Base-by-base conservation (phyloP, 53 echinoderm and acorn worm genomes). In the Antedon mediterranea region DNA sequence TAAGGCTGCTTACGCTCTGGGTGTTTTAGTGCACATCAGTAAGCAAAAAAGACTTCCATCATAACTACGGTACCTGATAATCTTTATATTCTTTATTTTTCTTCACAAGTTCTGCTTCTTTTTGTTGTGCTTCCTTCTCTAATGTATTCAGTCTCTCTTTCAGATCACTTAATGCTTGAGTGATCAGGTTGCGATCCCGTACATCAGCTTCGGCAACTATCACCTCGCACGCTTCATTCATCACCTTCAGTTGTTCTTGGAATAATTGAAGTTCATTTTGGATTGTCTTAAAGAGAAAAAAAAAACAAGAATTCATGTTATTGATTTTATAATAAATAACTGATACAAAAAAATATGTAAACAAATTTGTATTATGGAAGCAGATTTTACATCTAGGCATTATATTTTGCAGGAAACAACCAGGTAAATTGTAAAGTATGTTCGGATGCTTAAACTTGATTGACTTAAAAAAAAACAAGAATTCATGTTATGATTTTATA, bases 41-140 rank as follows among this genome's bases (percentile, higher is more conserved):
- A n/a, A n/a, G n/a, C n/a, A n/a, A n/a, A n/a, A n/a, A n/a, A n/a
- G n/a, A n/a, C n/a, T n/a, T n/a, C n/a, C n/a, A n/a, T n/a, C n/a
- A n/a, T n/a, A n/a, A n/a, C n/a, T n/a, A n/a, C n/a, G n/a, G n/a
- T 77, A 97, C 98, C 98, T 97, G 98, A 88, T 93, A 97, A 43
- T 85, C 88, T 75, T 92, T 86, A 43, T 87, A 87, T 72, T 88
- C 84, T 37, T 77, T 82, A 79, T 88, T 97, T 43, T 85, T 89
- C 81, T 97, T 92, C 70, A 77, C 78, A 28, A 97, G 84, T 31
- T 86, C 85, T 34, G 90, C 79, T 71, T 97, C 98, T 70, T 90
- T 81, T 78, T 92, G 89, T 71, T 83, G 90, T 71, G 89, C 92
- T 73, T 97, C 98, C 14, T 85, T 92, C 76, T 97, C 98, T 85